These are phyloP conservation scores for Pseudorectes ferrugineus DNA, from an alignment of 2,113 vertebrate species.

Conservation along the genomic window DNA sequence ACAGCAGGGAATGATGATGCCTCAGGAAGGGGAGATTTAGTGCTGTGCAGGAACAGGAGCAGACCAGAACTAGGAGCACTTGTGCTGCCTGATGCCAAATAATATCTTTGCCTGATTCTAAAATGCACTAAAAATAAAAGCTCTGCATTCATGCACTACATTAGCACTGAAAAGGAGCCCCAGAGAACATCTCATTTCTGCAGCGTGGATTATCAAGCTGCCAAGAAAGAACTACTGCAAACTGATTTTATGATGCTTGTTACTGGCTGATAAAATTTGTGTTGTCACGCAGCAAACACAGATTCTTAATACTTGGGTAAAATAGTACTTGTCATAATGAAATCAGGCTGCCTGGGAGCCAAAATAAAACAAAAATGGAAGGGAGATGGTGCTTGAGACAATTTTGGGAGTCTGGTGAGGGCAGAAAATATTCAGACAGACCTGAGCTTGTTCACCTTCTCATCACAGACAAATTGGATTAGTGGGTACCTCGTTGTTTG, in stretches of 20 bases:
- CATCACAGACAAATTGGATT: neutral
- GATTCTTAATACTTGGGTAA: neutral
- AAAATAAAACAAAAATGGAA: neutral
- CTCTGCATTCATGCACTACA: neutral
- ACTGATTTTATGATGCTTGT: slow-evolving; percentile 16
- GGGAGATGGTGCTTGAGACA: neutral
- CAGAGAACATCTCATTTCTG: slow-evolving; percentile 13
- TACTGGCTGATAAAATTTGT: neutral
- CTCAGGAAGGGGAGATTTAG: neutral
- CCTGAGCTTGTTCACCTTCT: neutral
- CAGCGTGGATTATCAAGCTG: neutral
- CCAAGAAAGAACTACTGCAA: neutral
- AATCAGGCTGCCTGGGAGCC: slow-evolving; percentile 11
- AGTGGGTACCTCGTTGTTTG: neutral
- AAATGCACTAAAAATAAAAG: slow-evolving; percentile 12
- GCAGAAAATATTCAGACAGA: neutral
- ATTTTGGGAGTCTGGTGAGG: neutral
- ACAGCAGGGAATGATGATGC: neutral
- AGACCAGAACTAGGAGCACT: neutral
- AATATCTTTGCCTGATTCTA: neutral
- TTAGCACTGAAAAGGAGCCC: neutral
- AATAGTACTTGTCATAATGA: neutral
- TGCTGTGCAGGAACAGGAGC: neutral
- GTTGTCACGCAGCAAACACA: neutral
- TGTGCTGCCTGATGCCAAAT: neutral